phyloP scores from a whole-genome alignment of 2,888 invertebrate species.

The Adela reaumurella region DNA sequence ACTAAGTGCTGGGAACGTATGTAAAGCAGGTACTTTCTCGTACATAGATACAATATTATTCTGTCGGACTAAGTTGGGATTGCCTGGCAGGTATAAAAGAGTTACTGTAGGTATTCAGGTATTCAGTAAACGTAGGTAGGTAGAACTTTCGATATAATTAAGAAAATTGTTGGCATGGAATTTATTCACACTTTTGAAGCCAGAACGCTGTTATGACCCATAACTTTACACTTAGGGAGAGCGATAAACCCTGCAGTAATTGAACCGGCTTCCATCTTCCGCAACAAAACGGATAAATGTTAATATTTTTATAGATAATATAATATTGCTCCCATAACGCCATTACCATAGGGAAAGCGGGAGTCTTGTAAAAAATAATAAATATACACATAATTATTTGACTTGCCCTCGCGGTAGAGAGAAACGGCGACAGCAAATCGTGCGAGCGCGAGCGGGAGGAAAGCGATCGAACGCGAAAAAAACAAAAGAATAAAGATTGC shows the following conservation, averaged over 20 bases:
- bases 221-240: background rate
- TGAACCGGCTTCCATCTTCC: background rate
- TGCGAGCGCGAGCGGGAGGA: conserved; percentile 13
- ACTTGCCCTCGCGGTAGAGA: conserved; percentile 24
- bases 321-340: conserved; percentile 20
- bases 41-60: too few species aligned
- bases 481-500: background rate
- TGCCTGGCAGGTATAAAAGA: too few species aligned
- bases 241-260: background rate
- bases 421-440: conserved; percentile 12
- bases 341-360: conserved; percentile 26
- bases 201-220: background rate
- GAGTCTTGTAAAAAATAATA: conserved; percentile 47
- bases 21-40: too few species aligned
- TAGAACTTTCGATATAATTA: background rate
- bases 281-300: background rate
- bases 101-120: too few species aligned
- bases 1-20: too few species aligned
- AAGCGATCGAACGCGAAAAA: background rate
- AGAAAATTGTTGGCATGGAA: background rate
- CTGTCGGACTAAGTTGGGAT: too few species aligned
- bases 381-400: conserved; percentile 49
- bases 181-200: background rate
- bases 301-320: background rate
- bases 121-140: too few species aligned